phyloP scores from a whole-genome alignment of 2,113 vertebrate species.

The Silurus meridionalis region DNA sequence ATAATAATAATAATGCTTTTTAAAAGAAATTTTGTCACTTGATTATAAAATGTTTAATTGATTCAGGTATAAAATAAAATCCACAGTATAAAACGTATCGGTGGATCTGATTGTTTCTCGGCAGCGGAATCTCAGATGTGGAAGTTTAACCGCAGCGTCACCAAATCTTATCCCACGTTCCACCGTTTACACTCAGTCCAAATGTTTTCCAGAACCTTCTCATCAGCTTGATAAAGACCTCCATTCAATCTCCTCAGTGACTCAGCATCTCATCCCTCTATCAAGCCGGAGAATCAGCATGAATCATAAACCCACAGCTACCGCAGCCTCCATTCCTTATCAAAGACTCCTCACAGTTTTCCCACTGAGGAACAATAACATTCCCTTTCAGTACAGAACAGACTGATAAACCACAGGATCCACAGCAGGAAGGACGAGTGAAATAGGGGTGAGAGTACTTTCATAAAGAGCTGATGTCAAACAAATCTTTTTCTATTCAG shows the following conservation, averaged over 20 bases:
- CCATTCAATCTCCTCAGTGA: conserved; percentile 28
- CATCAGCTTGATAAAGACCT: conserved; percentile 26
- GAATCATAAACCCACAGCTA: conserved; percentile 56
- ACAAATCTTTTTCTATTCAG: not conserved
- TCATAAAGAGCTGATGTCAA: not conserved
- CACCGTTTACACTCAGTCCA: conserved; percentile 4
- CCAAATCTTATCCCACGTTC: no score
- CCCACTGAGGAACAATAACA: conserved; percentile 24
- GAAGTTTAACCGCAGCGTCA: conserved; percentile 7
- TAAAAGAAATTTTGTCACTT: not conserved
- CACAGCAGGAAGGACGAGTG: not conserved
- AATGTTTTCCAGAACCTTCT: conserved; percentile 24
- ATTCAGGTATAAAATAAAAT: not conserved
- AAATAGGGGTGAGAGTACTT: not conserved
- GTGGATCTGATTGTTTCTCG: not conserved
- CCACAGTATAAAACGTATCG: not conserved
- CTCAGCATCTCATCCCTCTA: not conserved
- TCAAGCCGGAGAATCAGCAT: conserved; percentile 28
- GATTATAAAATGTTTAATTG: not conserved
- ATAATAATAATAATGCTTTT: not conserved
- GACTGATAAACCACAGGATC: not conserved
- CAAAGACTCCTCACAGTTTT: conserved; percentile 29
- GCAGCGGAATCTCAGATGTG: not conserved
- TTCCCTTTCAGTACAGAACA: conserved; percentile 17
- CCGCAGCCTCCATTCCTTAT: conserved; percentile 56